Base-by-base conservation (phyloP, 2,113 vertebrate species). In the Sitta europaea region DNA sequence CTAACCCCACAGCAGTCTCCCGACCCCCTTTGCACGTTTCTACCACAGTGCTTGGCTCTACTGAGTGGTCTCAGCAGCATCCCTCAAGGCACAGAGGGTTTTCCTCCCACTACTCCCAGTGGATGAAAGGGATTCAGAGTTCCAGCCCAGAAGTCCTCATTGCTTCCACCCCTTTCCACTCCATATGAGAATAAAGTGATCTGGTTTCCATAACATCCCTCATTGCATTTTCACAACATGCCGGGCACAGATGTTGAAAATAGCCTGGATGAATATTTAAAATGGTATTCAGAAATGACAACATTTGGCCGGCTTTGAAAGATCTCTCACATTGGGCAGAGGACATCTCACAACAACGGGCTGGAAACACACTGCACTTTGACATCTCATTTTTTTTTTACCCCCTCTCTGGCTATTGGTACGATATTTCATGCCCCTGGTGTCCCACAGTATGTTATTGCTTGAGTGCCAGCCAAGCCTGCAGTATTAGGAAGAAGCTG, bases 201-300 rank as follows among this genome's bases (percentile, higher is more conserved):
- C 96, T 95, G 94, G 92, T 95, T 97, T 96, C 95, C 84, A 94
- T 88, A 97, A 96, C 50, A 13, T 75, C 84, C 92, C 85, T 80
- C 75, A 74, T 62, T 95, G 90, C 88, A 84, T 78, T 95, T 94
- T 94, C 94, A 83, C 82, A 94, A 95, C 96, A 90, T 88, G 89
- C 90, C 0, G 71, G 93, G 92, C 94, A 75, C 94, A 94, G 89
- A 92, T 95, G 94, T 96, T 95, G 90, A 95, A 96, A 97, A 95
- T 51, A 94, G 89, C 79, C 72, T 74, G 94, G 91, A 94, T 96
- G 91, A 95, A 95, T 90, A 86, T 96, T 96, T 96, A 95, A 94
- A 96, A 92, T 81, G 88, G 88, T 94, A 94, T 97, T 93, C 92
- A 91, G 86, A 93, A 79, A 97, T 91, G 90, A 97, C 92, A 95